Percentiles rank a stretch among this genome's conserved stretches.
These are phyloP conservation scores for Sebastes schlegelii DNA, from an alignment of 2,113 vertebrate species.

Conservation along the genomic window DNA sequence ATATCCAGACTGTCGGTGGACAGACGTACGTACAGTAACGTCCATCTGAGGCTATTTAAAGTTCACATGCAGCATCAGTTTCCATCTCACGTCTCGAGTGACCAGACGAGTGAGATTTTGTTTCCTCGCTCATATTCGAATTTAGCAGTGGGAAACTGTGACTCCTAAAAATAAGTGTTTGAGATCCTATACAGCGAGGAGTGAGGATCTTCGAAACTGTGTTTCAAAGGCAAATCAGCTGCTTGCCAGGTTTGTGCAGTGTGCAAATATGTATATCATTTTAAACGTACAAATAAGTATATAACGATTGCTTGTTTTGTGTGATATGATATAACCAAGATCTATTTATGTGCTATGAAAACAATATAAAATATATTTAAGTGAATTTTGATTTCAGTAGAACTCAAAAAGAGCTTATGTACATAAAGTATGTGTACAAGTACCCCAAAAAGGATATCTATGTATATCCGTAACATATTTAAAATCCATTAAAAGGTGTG, in stretches of 20 bases:
- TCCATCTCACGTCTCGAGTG: constrained; percentile 4
- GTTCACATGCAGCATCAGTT: constrained; percentile 12
- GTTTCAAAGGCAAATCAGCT: background rate
- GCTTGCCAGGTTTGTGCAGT: background rate
- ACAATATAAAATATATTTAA: background rate
- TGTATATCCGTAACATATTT: background rate
- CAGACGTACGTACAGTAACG: constrained; percentile 3
- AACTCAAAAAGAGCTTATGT: background rate
- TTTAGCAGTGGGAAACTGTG: background rate
- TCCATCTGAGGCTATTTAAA: constrained; percentile 37
- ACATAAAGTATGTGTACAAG: background rate
- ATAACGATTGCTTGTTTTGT: background rate
- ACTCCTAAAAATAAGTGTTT: constrained; percentile 16
- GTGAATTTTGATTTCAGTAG: background rate
- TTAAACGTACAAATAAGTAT: background rate
- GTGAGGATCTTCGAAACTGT: background rate
- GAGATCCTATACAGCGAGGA: background rate
- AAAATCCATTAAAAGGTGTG: background rate
- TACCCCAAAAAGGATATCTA: background rate
- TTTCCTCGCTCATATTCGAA: constrained; percentile 10
- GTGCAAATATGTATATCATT: background rate
- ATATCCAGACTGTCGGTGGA: background rate
- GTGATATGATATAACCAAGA: background rate
- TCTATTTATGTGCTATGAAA: background rate
- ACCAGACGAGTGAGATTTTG: constrained; percentile 8